Evolutionary conservation across 2,797 vertebrate genomes (phyloP), one percentile per base, ranked within the genome.

Genomic region (Falco berigora): DNA sequence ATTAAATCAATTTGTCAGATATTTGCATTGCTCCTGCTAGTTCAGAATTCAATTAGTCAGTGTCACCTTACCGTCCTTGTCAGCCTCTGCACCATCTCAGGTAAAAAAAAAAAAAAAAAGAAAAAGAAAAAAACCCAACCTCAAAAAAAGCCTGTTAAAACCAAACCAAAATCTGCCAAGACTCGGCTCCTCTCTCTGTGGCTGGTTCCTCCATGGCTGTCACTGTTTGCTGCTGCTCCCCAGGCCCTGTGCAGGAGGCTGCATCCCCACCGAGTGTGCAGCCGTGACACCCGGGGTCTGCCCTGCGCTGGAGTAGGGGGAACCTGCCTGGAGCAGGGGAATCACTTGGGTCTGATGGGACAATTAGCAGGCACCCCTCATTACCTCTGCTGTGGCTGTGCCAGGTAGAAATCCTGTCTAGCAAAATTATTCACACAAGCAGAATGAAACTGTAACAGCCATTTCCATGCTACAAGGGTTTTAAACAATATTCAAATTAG

Each of bases 1-100:
- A 98, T 98, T 99, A 98, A 98, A 99, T 98, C 98, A 98, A 98
- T 99, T 98, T 98, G 98, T 98, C 97, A 98, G 96, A 97, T 98
- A 98, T 98, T 98, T 98, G 98, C 97, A 98, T 98, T 98, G 95
- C 96, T 97, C 96, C 95, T 93, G 96, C 97, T 98, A 97, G 97
- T 96, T 98, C 97, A 95, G 96, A 97, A 98, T 98, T 98, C 96
- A 98, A 98, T 98, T 98, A 98, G 92, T 97, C 96, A 92, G 97
- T 97, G 98, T 97, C 97, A 96, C 97, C 98, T 97, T 96, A 91
- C 87, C 20, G 92, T 97, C 96, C 96, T 97, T 97, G 88, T 52
- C 96, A 97, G 95, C 92, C 90, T 80, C 82, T 89, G 94, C 68
- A 68, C 67, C 91, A 83, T 94, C 92, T 87, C 6, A 2, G 27